A percentile compares a stretch with the other conserved stretches of the same genome.
Evolutionary conservation across 2,113 vertebrate genomes (phyloP).

Genomic region (Lasiurus cinereus): DNA sequence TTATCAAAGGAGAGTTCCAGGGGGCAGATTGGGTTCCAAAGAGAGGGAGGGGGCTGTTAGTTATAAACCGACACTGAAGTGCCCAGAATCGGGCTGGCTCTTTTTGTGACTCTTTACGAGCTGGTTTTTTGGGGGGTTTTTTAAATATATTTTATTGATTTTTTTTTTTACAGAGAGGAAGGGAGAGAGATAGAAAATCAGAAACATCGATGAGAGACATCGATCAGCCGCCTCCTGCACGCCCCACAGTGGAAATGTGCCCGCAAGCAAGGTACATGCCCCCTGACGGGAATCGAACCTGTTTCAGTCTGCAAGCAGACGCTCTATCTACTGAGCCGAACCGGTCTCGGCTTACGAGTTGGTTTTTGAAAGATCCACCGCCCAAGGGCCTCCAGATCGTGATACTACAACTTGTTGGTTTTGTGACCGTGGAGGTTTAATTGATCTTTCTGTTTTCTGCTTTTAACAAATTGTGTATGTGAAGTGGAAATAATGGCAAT

Average conservation of each 20-base stretch:
- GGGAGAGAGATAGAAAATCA: too few relatives aligned
- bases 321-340: too few relatives aligned
- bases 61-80: not conserved
- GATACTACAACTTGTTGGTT: not conserved
- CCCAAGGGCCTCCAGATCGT: not conserved
- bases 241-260: too few relatives aligned
- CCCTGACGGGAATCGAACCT: too few relatives aligned
- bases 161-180: too few relatives aligned
- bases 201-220: too few relatives aligned
- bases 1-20: not conserved
- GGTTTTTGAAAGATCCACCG: not conserved
- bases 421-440: not conserved
- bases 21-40: not conserved
- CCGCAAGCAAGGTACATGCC: too few relatives aligned
- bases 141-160: too few relatives aligned
- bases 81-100: not conserved
- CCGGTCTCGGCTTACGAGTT: too few relatives aligned
- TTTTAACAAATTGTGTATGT: not conserved
- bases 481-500: conserved; percentile 24
- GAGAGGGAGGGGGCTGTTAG: not conserved
- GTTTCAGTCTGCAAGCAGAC: too few relatives aligned
- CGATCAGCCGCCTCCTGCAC: too few relatives aligned
- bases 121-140: not conserved
- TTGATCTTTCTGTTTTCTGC: not conserved
- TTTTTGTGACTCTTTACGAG: conserved; percentile 4